Conservation (phyloP, 2,113 vertebrate species). For the Erinaceus europaeus region DNA sequence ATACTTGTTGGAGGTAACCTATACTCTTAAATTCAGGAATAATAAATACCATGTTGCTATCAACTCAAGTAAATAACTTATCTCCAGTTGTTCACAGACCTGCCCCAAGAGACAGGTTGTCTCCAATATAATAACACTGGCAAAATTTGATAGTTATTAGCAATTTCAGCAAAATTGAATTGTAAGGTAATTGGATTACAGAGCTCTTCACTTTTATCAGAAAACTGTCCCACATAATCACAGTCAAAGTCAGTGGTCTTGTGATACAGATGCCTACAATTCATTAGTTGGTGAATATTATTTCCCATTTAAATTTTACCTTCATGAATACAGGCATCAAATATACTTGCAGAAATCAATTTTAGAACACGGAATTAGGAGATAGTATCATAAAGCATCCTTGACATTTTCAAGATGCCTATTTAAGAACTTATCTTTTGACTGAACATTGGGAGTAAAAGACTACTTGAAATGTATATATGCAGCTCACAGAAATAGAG, state of each 20-base stretch:
- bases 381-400: background rate
- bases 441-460: background rate
- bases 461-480: background rate
- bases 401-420: background rate
- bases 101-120: background rate
- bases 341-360: slow-evolving; percentile 33
- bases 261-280: background rate
- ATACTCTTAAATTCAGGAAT: slow-evolving; percentile 9
- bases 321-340: too few relatives aligned
- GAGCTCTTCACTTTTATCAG: slow-evolving; percentile 46
- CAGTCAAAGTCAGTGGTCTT: background rate
- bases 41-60: background rate
- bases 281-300: slow-evolving; percentile 8
- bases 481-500: background rate
- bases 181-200: slow-evolving; percentile 48
- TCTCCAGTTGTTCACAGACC: background rate
- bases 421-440: slow-evolving; percentile 42
- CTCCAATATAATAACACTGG: slow-evolving; percentile 26
- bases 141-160: slow-evolving; percentile 60
- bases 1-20: background rate
- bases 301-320: slow-evolving; percentile 35
- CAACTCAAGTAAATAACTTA: background rate
- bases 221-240: slow-evolving; percentile 16
- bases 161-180: slow-evolving; percentile 67
- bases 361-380: slow-evolving; percentile 26